Evolutionary conservation across 2,888 invertebrate genomes (phyloP).

Genomic region (Lobophora halterata): DNA sequence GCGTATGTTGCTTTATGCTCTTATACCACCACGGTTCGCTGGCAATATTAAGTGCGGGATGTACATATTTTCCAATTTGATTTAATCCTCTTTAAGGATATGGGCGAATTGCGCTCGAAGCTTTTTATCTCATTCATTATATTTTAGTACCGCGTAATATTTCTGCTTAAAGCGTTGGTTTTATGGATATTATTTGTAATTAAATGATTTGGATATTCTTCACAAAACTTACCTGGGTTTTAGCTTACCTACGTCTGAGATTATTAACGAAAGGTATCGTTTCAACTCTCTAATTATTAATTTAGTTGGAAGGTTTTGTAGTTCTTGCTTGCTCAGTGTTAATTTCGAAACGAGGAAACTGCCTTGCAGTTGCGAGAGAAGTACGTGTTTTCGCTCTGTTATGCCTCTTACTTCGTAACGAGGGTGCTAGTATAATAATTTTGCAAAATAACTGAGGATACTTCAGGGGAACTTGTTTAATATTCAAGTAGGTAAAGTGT

Average conservation of each 20-base stretch:
- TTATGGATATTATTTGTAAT: slow-evolving; percentile 13
- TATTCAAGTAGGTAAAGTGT: slow-evolving; percentile 56
- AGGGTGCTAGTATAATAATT: slow-evolving; percentile 47
- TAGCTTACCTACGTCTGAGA: slow-evolving; percentile 5
- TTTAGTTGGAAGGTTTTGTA: slow-evolving; percentile 23
- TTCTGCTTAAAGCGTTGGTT: slow-evolving; percentile 11
- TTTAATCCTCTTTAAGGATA: slow-evolving; percentile 47
- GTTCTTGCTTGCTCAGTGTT: slow-evolving; percentile 35
- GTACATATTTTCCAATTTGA: slow-evolving; percentile 45
- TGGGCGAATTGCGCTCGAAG: slow-evolving; percentile 33
- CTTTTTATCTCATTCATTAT: slow-evolving; percentile 38
- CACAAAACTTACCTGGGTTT: slow-evolving; percentile 8
- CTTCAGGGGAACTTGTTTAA: slow-evolving; percentile 49
- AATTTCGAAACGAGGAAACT: slow-evolving; percentile 44
- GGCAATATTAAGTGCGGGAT: slow-evolving; percentile 42
- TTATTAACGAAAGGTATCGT: slow-evolving; percentile 9
- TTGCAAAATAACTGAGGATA: slow-evolving; percentile 46
- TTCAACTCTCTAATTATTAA: slow-evolving; percentile 24
- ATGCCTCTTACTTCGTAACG: slow-evolving; percentile 40
- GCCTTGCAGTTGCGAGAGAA: slow-evolving; percentile 40
- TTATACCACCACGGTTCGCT: slow-evolving; percentile 34
- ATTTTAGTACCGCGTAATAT: slow-evolving; percentile 29
- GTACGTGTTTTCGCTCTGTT: slow-evolving; percentile 41
- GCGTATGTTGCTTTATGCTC: slow-evolving; percentile 57
- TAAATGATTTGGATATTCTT: slow-evolving; percentile 13